Evolutionary conservation across 2,888 invertebrate genomes (phyloP), one percentile per base, ranked within the genome.

Genomic region (Leptopilina drosophilae): DNA sequence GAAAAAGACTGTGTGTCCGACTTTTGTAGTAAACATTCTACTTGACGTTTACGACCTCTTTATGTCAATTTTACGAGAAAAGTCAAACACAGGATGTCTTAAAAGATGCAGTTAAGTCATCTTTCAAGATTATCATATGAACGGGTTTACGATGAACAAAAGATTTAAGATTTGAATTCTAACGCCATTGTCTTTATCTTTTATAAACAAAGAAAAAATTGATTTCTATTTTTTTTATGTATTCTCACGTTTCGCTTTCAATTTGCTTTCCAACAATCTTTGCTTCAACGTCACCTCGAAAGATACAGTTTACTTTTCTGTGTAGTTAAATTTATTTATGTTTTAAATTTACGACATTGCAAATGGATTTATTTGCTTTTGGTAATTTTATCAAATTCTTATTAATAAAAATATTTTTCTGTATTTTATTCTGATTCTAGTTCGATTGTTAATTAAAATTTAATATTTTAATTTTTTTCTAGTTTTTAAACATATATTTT

Each of bases 21-120:
- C 59, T 59, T 59, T 62, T 62, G 62, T 20, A 62, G 62, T 62
- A 62, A 62, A 15, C 62, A 20, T 62, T 62, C 7, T 62, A 62
- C 62, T 62, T 62, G 46, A 66, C 66, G 66, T 66, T 40, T 42
- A 66, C 46, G 46, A 66, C 66, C 75, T 73, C 75, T 56, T 73
- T 46, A 53, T 49, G 26, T 73, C 20, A 20, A 56, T 76, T 56
- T 76, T 76, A 40, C 62, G 62, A 62, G 62, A 62, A 62, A 62
- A 62, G 62, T 62, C 62, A 62, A 62, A 62, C 15, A 62, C 15
- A 62, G 62, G 20, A 62, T 20, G 9, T 62, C 15, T 62, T 20
- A 62, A 49, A 62, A 62, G 62, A 62, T 62, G 62, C 62, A 62
- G 62, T 62, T 62, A 62, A 62, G 62, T 62, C 62, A 62, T 15